phyloP scores from a whole-genome alignment of 2,888 invertebrate species.

The Euplagia quadripunctaria region DNA sequence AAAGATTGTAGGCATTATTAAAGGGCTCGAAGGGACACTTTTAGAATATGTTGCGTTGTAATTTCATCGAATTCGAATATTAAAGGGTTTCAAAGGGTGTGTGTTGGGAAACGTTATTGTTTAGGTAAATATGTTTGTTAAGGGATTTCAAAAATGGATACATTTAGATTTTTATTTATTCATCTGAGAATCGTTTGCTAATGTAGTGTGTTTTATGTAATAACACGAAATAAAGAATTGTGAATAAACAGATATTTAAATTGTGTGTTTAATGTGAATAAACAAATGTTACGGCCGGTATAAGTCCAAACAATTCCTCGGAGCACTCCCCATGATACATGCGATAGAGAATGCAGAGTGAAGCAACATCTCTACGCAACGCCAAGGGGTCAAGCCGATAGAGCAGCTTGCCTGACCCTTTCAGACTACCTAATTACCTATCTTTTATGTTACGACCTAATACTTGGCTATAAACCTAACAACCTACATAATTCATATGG shows the following conservation, averaged over 20 bases:
- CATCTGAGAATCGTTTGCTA: background rate
- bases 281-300: too few relatives aligned
- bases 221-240: background rate
- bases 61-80: background rate
- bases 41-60: slow-evolving; percentile 12
- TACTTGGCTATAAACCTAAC: too few relatives aligned
- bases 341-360: too few relatives aligned
- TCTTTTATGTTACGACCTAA: too few relatives aligned
- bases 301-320: too few relatives aligned
- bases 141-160: background rate
- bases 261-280: too few relatives aligned
- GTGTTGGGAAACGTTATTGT: background rate
- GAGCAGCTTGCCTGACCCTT: too few relatives aligned
- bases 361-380: too few relatives aligned
- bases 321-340: too few relatives aligned
- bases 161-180: background rate
- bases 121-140: background rate
- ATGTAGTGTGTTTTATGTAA: background rate
- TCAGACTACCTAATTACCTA: too few relatives aligned
- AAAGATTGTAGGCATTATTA: slow-evolving; percentile 39
- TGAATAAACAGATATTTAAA: background rate
- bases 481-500: too few relatives aligned
- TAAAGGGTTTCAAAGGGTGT: slow-evolving; percentile 8
- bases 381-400: too few relatives aligned
- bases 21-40: slow-evolving; percentile 18